phyloP scores from a whole-genome alignment of 1,140 invertebrate genomes.

The Homalodisca vitripennis region DNA sequence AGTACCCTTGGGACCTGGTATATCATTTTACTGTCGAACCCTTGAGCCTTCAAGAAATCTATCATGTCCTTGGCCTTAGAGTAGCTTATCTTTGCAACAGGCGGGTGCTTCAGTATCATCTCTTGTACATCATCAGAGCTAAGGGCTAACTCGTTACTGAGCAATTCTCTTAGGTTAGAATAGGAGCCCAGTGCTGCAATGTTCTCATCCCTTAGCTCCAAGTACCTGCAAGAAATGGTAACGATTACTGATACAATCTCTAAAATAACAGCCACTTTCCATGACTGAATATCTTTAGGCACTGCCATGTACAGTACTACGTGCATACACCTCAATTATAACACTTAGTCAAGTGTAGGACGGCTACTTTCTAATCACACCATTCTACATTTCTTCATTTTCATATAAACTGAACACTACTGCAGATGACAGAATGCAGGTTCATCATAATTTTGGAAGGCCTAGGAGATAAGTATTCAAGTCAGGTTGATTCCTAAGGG shows the following conservation, averaged over 20 bases:
- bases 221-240: constrained; percentile 35
- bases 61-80: constrained; percentile 43
- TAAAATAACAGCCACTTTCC: neutral
- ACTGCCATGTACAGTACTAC: neutral
- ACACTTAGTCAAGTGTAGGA: neutral
- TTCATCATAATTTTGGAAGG: too few relatives aligned
- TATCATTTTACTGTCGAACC: constrained; percentile 39
- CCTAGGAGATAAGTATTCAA: too few relatives aligned
- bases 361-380: neutral
- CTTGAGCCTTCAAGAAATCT: constrained; percentile 41
- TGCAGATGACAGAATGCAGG: too few relatives aligned
- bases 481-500: too few relatives aligned
- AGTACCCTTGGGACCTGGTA: constrained; percentile 40
- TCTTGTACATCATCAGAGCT: constrained; percentile 26
- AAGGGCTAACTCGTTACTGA: constrained; percentile 34
- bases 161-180: constrained; percentile 30
- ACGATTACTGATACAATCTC: constrained; percentile 14
- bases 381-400: neutral
- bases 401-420: too few relatives aligned
- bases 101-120: constrained; percentile 38
- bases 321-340: neutral
- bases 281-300: neutral
- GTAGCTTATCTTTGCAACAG: constrained; percentile 34
- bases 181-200: constrained; percentile 34
- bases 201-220: constrained; percentile 32